Evolutionary conservation across 2,113 vertebrate species (phyloP), one percentile per base, ranked within the genome.

Genomic region (Desmodus rotundus): DNA sequence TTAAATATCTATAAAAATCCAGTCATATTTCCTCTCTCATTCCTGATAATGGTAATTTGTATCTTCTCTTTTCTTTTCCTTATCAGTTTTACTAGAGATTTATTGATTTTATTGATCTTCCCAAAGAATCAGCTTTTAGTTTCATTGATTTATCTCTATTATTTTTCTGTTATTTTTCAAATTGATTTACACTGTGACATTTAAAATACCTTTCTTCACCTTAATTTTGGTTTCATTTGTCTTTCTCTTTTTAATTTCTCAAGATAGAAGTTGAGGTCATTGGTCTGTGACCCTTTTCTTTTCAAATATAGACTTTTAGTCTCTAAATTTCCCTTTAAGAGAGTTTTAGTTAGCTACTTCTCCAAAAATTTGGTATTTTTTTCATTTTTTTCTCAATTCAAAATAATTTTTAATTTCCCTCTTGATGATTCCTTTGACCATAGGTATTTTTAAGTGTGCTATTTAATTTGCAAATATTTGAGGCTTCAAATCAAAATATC

Each of bases 111-210:
- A 61, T 61, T 61, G 12, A 61, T 28, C 26, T 61, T 28, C 58
- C 58, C 58, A 28, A 61, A 61, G 9, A 84, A 54, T 80, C 13
- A 85, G 33, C 3, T 72, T 95, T 70, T 36, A 5, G 28, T 76
- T 96, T 83, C n/a, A 87, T 68, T 91, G 54, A 72, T 93, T 87
- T 77, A 72, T 84, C 65, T 83, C 33, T 93, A 89, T 63, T 91
- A 38, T 80, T 83, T 93, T 67, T 80, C 43, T 89, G 24, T 50
- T 92, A 41, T 9, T 50, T 84, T 86, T 90, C 89, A 84, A 87
- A 89, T 43, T 67, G 5, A 91, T 76, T 90, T 96, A 45, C 68
- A 84, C 43, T 54, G 26, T 87, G 50, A 63, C 12, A 7, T 65
- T 68, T 76, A 93, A 74, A 72, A 85, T 54, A 89, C 15, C 24